A percentile compares a stretch with the other conserved stretches of the same genome.
Conservation (phyloP, 2,797 vertebrate genomes). For the Cetoscarus ocellatus region DNA sequence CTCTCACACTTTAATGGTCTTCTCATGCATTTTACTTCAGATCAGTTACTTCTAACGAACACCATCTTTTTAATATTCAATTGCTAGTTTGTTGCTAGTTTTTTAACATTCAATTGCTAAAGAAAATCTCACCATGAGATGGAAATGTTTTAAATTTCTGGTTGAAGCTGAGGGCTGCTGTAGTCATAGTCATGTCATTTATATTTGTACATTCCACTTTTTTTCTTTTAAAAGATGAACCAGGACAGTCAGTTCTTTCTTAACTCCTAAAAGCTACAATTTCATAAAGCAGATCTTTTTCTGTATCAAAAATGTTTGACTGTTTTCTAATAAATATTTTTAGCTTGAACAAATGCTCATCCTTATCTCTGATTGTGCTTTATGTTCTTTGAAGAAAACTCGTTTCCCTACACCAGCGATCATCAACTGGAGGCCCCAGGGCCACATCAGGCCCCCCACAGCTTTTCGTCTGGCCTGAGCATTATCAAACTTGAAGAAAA, state of each 20-base stretch:
- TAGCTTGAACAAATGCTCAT: constrained; percentile 41
- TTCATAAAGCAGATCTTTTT: too few species aligned
- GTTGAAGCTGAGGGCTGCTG: constrained; percentile 19
- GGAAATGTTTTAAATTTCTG: background rate
- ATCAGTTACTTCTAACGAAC: constrained; percentile 42
- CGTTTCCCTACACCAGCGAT: too few species aligned
- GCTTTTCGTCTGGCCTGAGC: too few species aligned
- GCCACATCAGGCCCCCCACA: too few species aligned
- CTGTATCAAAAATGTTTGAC: too few species aligned
- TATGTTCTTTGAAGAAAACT: too few species aligned
- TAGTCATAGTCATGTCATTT: constrained; percentile 40
- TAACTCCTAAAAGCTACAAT: background rate
- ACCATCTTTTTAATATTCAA: constrained; percentile 42
- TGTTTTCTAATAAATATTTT: constrained; percentile 75
- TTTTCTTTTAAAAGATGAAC: constrained; percentile 30
- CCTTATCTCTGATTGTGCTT: too few species aligned
- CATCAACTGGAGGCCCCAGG: too few species aligned
- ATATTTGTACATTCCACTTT: constrained; percentile 14
- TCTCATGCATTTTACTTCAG: constrained; percentile 38
- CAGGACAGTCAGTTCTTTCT: constrained; percentile 11
- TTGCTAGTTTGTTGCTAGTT: constrained; percentile 59
- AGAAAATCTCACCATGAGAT: constrained; percentile 19
- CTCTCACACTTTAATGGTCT: constrained; percentile 31
- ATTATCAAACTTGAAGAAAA: too few species aligned
- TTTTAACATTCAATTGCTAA: too few species aligned